Conservation (phyloP, 2,888 invertebrate genomes). For the Athalia rosae region DNA sequence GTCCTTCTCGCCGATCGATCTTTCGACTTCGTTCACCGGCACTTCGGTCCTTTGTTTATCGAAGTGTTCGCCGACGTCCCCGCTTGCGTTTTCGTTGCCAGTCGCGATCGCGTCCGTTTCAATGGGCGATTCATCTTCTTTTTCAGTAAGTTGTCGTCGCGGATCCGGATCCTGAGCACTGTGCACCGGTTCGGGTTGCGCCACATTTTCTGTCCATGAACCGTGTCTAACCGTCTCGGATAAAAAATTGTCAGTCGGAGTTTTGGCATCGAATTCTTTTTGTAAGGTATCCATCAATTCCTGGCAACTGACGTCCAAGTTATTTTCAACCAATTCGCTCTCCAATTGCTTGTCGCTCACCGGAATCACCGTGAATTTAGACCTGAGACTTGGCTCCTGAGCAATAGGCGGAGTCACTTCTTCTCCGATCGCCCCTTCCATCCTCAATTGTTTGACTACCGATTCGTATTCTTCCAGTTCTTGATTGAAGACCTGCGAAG, state of each 20-base stretch:
- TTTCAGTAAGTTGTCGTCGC: neutral
- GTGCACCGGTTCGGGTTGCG: neutral
- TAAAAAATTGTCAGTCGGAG: conserved; percentile 60
- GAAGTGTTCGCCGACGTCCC: conserved; percentile 50
- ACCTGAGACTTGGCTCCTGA: conserved; percentile 43
- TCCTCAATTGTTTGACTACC: conserved; percentile 54
- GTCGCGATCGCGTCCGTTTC: neutral
- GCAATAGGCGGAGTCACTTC: neutral
- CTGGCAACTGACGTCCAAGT: conserved; percentile 69
- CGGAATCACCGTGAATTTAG: conserved; percentile 64
- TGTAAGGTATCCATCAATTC: conserved; percentile 69
- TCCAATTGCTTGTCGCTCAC: conserved; percentile 67
- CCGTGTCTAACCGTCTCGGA: neutral
- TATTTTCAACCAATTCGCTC: conserved; percentile 67
- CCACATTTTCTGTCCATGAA: neutral
- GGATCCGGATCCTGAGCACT: neutral
- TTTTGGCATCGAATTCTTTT: conserved; percentile 67
- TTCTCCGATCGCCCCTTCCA: conserved; percentile 40
- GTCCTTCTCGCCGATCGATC: conserved; percentile 51
- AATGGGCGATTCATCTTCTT: neutral
- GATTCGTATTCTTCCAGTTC: conserved; percentile 69
- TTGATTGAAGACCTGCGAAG: conserved; percentile 68
- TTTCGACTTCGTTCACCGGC: conserved; percentile 61
- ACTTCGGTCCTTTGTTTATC: conserved; percentile 51
- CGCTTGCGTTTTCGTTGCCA: neutral